A percentile compares a stretch with the other conserved stretches of the same genome.
Evolutionary conservation across 2,888 invertebrate genomes (phyloP).

Genomic region (Morinoia aosen): DNA sequence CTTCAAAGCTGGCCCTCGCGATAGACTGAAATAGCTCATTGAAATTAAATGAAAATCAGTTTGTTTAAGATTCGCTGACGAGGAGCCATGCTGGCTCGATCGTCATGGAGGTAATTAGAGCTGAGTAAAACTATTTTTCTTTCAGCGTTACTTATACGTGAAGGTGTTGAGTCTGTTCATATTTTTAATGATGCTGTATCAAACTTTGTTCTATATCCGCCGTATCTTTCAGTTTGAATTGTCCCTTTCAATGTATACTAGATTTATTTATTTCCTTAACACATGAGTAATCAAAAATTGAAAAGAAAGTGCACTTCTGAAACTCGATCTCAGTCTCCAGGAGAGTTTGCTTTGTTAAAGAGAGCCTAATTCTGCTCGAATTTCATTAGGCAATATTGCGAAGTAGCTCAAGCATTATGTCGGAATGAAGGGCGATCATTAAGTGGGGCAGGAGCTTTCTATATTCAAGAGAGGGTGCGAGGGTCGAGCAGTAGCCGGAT

Average conservation of each 20-base stretch:
- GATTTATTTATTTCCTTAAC: not conserved
- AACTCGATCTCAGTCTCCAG: not conserved
- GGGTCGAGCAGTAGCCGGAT: not conserved
- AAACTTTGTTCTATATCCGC: not conserved
- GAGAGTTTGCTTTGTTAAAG: not conserved
- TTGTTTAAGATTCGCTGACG: no score
- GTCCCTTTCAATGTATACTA: not conserved
- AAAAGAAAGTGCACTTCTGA: not conserved
- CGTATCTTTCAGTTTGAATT: not conserved
- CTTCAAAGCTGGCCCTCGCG: not conserved
- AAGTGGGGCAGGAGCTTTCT: not conserved
- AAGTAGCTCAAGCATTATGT: constrained; percentile 14
- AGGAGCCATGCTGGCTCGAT: not conserved
- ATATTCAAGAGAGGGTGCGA: not conserved
- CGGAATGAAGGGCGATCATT: not conserved
- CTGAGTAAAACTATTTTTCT: no score
- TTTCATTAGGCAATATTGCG: constrained; percentile 34
- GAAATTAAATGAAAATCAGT: no score
- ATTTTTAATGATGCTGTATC: not conserved
- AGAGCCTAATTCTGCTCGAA: constrained; percentile 1
- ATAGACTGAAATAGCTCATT: not conserved
- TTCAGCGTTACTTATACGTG: no score
- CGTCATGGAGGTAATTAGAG: not conserved
- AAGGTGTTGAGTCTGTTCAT: no score
- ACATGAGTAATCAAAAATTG: no score